These are phyloP conservation scores for Minunthozetes semirufus DNA, from an alignment of 2,888 invertebrate genomes.

Conservation along the genomic window DNA sequence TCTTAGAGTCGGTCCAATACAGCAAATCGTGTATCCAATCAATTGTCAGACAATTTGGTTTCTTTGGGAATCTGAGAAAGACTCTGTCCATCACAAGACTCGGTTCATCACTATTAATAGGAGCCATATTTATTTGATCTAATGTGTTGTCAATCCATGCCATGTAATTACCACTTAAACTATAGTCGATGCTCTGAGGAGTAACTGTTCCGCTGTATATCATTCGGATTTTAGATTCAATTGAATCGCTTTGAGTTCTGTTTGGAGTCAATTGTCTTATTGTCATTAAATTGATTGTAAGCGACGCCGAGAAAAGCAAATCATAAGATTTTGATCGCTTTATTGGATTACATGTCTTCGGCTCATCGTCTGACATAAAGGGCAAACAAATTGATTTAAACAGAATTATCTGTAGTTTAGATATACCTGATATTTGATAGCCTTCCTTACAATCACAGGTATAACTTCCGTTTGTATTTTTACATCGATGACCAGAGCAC, in stretches of 20 bases:
- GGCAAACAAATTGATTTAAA: not conserved
- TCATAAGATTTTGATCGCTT: not conserved
- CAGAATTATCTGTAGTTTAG: not conserved
- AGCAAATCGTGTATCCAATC: slow-evolving; percentile 4
- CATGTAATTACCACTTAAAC: not conserved
- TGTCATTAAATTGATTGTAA: not conserved
- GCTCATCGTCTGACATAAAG: not conserved
- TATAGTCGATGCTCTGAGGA: not conserved
- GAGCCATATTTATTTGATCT: not conserved
- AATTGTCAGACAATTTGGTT: not conserved
- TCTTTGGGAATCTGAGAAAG: not conserved
- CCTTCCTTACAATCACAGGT: not conserved
- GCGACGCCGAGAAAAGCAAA: not conserved
- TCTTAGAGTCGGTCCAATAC: slow-evolving; percentile 6
- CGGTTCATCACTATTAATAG: not conserved
- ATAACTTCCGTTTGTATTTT: not conserved
- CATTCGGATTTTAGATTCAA: not conserved
- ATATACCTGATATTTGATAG: not conserved
- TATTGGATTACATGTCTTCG: not conserved
- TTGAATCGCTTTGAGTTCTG: not conserved
- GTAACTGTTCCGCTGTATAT: not conserved
- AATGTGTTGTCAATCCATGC: not conserved
- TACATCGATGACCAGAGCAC: slow-evolving; percentile 3
- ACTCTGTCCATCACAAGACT: not conserved
- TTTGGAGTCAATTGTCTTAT: not conserved